phyloP scores from a whole-genome alignment of 2,888 invertebrate species.

The Eledona agricola region DNA sequence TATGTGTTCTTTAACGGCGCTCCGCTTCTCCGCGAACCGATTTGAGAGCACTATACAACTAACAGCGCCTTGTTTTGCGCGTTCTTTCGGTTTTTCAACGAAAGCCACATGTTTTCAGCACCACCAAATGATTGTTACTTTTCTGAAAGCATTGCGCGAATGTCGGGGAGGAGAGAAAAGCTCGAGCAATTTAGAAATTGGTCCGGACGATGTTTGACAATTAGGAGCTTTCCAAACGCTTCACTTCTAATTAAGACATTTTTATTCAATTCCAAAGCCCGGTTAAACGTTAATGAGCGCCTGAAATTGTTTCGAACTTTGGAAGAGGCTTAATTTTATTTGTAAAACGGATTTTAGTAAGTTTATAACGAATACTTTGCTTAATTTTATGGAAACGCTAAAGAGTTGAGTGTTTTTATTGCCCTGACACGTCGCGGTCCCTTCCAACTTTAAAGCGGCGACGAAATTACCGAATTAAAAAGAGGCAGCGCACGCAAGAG shows the following conservation, averaged over 20 bases:
- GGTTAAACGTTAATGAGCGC: constrained; percentile 44
- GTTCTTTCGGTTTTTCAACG: constrained; percentile 39
- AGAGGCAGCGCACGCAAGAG: constrained; percentile 12
- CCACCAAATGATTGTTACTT: constrained; percentile 32
- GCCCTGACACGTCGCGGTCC: constrained; percentile 34
- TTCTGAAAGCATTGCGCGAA: constrained; percentile 29
- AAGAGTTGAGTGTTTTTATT: constrained; percentile 39
- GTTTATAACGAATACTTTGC: constrained; percentile 44
- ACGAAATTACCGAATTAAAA: constrained; percentile 12
- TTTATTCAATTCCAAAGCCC: constrained; percentile 44
- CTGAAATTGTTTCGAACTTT: constrained; percentile 42
- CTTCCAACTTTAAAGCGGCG: constrained; percentile 17
- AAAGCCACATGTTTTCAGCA: constrained; percentile 39
- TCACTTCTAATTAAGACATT: constrained; percentile 42
- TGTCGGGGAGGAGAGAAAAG: constrained; percentile 18
- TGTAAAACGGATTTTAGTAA: constrained; percentile 44
- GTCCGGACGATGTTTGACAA: constrained; percentile 15
- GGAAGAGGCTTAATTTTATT: constrained; percentile 47
- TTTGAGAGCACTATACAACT: constrained; percentile 42
- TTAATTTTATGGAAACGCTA: constrained; percentile 46
- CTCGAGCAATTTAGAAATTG: constrained; percentile 15
- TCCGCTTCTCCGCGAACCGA: constrained; percentile 32
- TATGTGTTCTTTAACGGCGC: constrained; percentile 25
- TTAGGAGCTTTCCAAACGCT: constrained; percentile 20
- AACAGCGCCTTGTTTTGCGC: constrained; percentile 41